phyloP scores from a whole-genome alignment of 2,888 invertebrate genomes.

The Drosophila multiciliata region DNA sequence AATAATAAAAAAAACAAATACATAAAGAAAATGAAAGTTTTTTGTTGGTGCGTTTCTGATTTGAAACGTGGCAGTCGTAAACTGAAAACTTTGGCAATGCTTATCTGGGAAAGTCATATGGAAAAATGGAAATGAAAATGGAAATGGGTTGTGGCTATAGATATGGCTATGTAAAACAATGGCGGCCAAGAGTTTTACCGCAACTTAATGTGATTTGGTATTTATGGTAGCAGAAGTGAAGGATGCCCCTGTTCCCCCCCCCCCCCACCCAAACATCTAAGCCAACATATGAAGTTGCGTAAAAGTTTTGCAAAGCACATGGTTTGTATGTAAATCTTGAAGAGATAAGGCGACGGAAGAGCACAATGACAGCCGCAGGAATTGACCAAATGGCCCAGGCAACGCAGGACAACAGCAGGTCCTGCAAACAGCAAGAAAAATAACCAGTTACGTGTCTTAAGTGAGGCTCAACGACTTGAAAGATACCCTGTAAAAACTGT shows the following conservation, averaged over 20 bases:
- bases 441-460: neutral
- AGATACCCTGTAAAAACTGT: neutral
- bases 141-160: conserved; percentile 48
- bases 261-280: conserved; percentile 30
- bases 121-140: conserved; percentile 51
- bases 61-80: conserved; percentile 70
- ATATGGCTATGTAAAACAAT: conserved; percentile 44
- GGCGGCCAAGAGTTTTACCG: conserved; percentile 59
- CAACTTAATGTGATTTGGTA: conserved; percentile 81
- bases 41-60: conserved; percentile 11
- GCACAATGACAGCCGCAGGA: conserved; percentile 83
- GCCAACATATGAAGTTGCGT: conserved; percentile 79
- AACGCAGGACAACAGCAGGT: conserved; percentile 18
- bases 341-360: conserved; percentile 83
- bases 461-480: neutral
- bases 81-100: conserved; percentile 71
- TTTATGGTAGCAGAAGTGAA: conserved; percentile 64
- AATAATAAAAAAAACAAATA: conserved; percentile 16
- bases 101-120: conserved; percentile 62
- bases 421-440: neutral
- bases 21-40: conserved; percentile 38
- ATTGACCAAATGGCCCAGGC: conserved; percentile 71
- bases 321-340: conserved; percentile 81
- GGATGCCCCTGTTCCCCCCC: conserved; percentile 28
- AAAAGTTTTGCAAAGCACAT: conserved; percentile 66